Evolutionary conservation across 2,797 vertebrate genomes (phyloP), one percentile per base, ranked within the genome.

Genomic region (Rhinella marina): DNA sequence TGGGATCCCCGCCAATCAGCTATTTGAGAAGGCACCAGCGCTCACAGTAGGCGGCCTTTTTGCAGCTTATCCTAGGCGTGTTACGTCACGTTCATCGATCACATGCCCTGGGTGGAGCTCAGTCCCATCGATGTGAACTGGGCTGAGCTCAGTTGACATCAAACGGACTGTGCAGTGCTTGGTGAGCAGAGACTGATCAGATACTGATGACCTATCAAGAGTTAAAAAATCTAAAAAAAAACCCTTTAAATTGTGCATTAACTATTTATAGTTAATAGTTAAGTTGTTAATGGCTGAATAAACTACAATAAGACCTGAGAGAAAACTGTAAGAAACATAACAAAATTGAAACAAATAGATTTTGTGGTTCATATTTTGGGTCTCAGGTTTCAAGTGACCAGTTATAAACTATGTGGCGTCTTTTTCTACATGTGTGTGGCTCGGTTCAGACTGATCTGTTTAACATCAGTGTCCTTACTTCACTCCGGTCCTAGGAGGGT

Each of bases 401-500:
- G 19, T 29, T 17, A 12, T 73, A 21, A 50, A 61, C 62, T 84
- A 57, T 73, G 19, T 54, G 19, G 19, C 10, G 3, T 54, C 41
- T 81, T 61, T 75, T 82, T 78, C 4, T 41, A 52, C 29, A 62
- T 23, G 66, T 10, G n/a, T 87, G 56, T 87, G 72, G 77, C 83
- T 83, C 81, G 68, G 72, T 32, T 66, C 27, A n/a, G 68, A 50
- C 73, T 87, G 75, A 87, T 82, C 80, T 82, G n/a, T 87, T 87
- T 87, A 87, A 77, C 86, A 87, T 57, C 57, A 56, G 80, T 87
- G 86, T 87, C 86, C 86, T 87, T 83, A 87, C 19, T 54, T 83
- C 59, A 77, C 80, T 64, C 25, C 23, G 32, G 75, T 14, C 62
- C 48, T 52, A 61, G 77, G 85, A 64, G 81, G 80, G 80, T 62